Evolutionary conservation across 2,888 invertebrate genomes (phyloP).

Genomic region (Acronicta leporina): DNA sequence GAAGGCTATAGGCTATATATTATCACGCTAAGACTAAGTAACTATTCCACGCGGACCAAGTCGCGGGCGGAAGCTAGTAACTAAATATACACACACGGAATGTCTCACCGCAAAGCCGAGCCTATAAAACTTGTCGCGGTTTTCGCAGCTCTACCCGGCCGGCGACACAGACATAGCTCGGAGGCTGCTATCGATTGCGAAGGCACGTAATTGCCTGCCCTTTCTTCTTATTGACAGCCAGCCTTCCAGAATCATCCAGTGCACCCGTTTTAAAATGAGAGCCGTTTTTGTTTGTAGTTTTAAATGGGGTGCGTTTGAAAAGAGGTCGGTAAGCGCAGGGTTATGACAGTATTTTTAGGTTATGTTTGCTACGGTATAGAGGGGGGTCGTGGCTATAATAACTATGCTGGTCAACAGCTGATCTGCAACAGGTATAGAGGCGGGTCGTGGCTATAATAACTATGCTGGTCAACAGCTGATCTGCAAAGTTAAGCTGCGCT

Average conservation of each 20-base stretch:
- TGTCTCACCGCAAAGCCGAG: conserved; percentile 8
- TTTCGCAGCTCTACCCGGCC: conserved; percentile 45
- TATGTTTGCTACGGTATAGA: no score
- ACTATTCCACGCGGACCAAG: no score
- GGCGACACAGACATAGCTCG: conserved; percentile 62
- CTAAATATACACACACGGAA: no score
- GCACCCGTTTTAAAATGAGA: conserved; percentile 57
- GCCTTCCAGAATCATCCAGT: conserved; percentile 62
- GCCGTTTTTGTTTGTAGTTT: conserved; percentile 25
- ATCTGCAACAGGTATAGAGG: no score
- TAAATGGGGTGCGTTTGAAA: conserved; percentile 7
- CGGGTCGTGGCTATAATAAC: no score
- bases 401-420: no score
- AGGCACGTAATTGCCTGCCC: conserved; percentile 76
- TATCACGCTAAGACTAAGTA: no score
- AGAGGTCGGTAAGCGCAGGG: not conserved
- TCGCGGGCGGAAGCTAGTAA: no score
- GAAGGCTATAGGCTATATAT: no score
- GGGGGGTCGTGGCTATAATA: no score
- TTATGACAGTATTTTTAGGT: not conserved
- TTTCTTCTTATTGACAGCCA: conserved; percentile 77
- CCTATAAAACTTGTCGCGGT: conserved; percentile 30
- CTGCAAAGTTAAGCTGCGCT: no score
- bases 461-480: no score
- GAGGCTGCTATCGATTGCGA: conserved; percentile 73